phyloP scores from a whole-genome alignment of 2,113 vertebrate species.

The Zootoca vivipara region DNA sequence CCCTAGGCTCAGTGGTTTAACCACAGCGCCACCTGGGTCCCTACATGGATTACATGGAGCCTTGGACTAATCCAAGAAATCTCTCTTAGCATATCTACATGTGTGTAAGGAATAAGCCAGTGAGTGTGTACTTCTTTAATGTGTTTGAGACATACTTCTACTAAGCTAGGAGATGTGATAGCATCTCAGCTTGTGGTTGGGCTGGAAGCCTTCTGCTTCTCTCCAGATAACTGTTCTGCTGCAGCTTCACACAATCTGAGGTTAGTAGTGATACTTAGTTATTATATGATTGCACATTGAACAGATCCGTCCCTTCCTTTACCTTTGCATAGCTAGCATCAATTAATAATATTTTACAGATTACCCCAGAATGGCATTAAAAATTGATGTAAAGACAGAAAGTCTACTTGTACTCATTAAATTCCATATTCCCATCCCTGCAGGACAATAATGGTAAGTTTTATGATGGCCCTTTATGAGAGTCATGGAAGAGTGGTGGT shows the following conservation, averaged over 20 bases:
- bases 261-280: conserved; percentile 61
- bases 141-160: neutral
- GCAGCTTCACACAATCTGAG: conserved; percentile 35
- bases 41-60: neutral
- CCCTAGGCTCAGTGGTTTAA: no score
- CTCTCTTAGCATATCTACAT: neutral
- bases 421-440: conserved; percentile 42
- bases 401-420: conserved; percentile 63
- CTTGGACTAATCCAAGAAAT: neutral
- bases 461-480: conserved; percentile 45
- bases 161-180: neutral
- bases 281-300: conserved; percentile 42
- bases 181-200: no score
- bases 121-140: neutral
- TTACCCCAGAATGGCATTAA: conserved; percentile 58
- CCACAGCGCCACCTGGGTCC: no score
- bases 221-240: neutral
- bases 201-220: neutral
- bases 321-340: conserved; percentile 51
- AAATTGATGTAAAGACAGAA: conserved; percentile 65
- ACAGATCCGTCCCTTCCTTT: conserved; percentile 57
- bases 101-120: no score
- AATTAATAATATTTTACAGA: conserved; percentile 65
- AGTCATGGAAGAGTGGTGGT: neutral
- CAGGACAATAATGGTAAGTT: conserved; percentile 41